A percentile compares a stretch with the other conserved stretches of the same genome.
These are phyloP conservation scores for Glossophaga mutica DNA, from an alignment of 2,797 vertebrate species.

Conservation along the genomic window DNA sequence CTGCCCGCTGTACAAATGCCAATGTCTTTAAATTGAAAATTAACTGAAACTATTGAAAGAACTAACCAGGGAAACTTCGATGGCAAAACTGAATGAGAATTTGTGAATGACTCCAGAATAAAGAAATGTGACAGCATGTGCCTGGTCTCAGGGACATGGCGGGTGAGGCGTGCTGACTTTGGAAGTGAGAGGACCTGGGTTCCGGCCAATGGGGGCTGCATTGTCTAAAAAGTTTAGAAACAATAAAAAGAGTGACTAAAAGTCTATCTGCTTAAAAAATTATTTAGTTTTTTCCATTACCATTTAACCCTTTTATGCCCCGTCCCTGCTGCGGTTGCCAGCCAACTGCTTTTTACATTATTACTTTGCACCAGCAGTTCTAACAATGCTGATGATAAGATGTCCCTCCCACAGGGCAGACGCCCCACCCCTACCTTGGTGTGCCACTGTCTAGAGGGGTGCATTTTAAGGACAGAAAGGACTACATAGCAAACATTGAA, in stretches of 20 bases:
- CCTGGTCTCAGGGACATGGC: not conserved
- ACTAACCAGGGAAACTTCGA: not conserved
- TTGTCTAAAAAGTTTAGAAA: not conserved
- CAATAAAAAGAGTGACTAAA: not conserved
- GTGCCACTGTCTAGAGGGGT: not conserved
- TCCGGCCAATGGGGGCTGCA: not conserved
- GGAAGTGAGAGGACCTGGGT: not conserved
- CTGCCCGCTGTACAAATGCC: not conserved
- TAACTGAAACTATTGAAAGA: not conserved
- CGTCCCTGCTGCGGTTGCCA: not conserved
- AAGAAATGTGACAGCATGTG: not conserved
- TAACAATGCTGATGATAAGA: not conserved
- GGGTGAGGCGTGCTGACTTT: not conserved
- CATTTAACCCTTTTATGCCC: not conserved
- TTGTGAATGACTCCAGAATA: not conserved
- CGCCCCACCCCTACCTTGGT: not conserved
- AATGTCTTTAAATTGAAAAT: not conserved
- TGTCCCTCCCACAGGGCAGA: not conserved
- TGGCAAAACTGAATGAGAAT: not conserved
- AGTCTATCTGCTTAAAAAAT: not conserved
- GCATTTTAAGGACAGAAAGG: not conserved
- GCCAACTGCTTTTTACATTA: not conserved
- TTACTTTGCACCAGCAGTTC: not conserved
- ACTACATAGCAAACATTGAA: not conserved
- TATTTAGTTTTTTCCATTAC: not conserved